These are phyloP conservation scores for Noctua janthe DNA, from an alignment of 2,888 invertebrate genomes.

Conservation along the genomic window DNA sequence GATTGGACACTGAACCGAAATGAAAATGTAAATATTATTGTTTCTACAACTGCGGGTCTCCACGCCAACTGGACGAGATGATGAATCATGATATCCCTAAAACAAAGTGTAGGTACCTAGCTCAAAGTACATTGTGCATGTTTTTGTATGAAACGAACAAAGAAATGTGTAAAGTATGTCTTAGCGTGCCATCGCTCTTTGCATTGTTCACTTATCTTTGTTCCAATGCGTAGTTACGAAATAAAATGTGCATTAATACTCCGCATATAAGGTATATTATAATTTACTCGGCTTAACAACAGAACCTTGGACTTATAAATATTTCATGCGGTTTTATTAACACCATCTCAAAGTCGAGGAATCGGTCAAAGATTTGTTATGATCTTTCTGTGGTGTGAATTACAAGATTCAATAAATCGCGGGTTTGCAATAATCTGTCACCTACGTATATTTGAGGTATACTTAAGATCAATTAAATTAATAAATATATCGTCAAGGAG, in stretches of 20 bases:
- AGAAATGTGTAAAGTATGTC: slow-evolving; percentile 70
- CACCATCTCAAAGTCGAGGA: slow-evolving; percentile 26
- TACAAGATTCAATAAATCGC: slow-evolving; percentile 35
- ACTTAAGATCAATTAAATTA: slow-evolving; percentile 5
- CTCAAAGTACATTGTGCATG: slow-evolving; percentile 65
- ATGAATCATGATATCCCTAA: slow-evolving; percentile 63
- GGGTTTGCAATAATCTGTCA: slow-evolving; percentile 19
- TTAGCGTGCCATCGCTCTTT: slow-evolving; percentile 65
- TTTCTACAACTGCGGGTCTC: slow-evolving; percentile 27
- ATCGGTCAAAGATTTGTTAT: slow-evolving; percentile 30
- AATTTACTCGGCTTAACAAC: slow-evolving; percentile 47
- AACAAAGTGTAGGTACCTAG: slow-evolving; percentile 67
- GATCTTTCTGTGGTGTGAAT: slow-evolving; percentile 26
- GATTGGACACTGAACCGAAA: slow-evolving; percentile 2
- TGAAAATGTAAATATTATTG: slow-evolving; percentile 41
- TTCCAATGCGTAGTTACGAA: slow-evolving; percentile 67
- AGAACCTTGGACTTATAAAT: slow-evolving; percentile 47
- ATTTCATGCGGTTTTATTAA: slow-evolving; percentile 52
- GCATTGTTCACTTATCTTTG: slow-evolving; percentile 71
- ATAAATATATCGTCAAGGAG: neutral
- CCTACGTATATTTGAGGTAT: slow-evolving; percentile 17
- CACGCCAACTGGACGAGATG: neutral
- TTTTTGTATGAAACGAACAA: slow-evolving; percentile 60
- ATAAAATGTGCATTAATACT: slow-evolving; percentile 51
- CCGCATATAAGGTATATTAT: slow-evolving; percentile 43